Conservation (phyloP, 2,888 invertebrate genomes). For the Scaptomyza parva region DNA sequence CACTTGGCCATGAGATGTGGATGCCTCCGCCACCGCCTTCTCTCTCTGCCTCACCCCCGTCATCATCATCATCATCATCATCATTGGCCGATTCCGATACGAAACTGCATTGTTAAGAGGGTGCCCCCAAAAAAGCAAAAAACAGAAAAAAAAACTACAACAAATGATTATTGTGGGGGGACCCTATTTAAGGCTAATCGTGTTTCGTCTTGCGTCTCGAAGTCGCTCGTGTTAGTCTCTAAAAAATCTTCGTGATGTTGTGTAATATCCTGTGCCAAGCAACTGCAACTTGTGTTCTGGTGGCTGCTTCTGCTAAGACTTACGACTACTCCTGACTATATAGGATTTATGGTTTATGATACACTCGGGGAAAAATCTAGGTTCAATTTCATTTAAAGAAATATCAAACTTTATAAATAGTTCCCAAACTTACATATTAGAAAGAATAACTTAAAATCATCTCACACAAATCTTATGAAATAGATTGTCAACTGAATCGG, state of each 20-base stretch:
- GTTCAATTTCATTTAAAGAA: too few relatives aligned
- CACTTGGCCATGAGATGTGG: constrained; percentile 47
- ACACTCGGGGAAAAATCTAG: constrained; percentile 1
- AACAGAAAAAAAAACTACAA: too few relatives aligned
- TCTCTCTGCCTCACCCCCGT: not conserved
- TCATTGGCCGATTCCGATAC: constrained; percentile 9
- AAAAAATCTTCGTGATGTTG: constrained; percentile 57
- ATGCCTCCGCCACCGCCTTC: not conserved
- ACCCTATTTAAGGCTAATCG: constrained; percentile 73
- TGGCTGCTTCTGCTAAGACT: not conserved
- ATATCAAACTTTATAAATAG: too few relatives aligned
- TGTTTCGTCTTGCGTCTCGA: constrained; percentile 36
- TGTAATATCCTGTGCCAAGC: constrained; percentile 40
- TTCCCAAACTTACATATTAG: too few relatives aligned
- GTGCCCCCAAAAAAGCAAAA: constrained; percentile 53
- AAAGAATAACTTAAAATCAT: too few relatives aligned
- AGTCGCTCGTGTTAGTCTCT: constrained; percentile 26
- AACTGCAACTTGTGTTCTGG: not conserved
- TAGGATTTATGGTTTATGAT: constrained; percentile 47
- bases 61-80: too few relatives aligned
- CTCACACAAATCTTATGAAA: too few relatives aligned
- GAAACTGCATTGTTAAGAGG: constrained; percentile 60
- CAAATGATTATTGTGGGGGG: constrained; percentile 74
- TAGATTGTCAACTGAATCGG: too few relatives aligned
- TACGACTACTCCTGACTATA: not conserved